phyloP scores from a whole-genome alignment of 2,113 vertebrate genomes.

The Ochotona curzoniae region DNA sequence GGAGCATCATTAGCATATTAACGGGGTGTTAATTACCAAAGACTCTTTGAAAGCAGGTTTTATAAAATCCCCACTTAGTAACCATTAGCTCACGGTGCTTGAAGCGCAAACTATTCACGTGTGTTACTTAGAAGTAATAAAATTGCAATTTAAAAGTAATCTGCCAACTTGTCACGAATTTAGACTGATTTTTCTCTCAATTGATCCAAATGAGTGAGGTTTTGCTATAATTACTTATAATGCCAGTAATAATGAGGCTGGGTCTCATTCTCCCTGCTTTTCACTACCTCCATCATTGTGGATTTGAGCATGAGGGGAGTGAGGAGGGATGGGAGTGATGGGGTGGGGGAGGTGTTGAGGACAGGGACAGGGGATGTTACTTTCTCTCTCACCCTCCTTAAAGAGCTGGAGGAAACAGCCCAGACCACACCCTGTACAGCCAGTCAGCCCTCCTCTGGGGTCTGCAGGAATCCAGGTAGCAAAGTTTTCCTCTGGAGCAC shows the following conservation, averaged over 20 bases:
- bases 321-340: not conserved
- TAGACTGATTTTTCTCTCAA: conserved; percentile 78
- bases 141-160: conserved; percentile 81
- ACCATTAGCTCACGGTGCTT: conserved; percentile 74
- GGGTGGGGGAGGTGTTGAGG: not conserved
- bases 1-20: conserved; percentile 78
- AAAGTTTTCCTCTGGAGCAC: not conserved
- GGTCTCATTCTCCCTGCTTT: conserved; percentile 70
- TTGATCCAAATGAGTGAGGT: conserved; percentile 79
- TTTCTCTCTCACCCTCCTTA: not conserved
- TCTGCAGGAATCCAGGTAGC: accelerated
- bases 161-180: conserved; percentile 81
- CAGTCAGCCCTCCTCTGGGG: not conserved
- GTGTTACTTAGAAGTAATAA: conserved; percentile 78
- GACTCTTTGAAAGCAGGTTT: conserved; percentile 75
- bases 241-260: conserved; percentile 77
- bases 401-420: not conserved
- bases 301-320: not conserved
- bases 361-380: not conserved
- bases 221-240: conserved; percentile 81
- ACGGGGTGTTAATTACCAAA: conserved; percentile 78
- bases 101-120: conserved; percentile 72
- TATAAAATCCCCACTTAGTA: conserved; percentile 76
- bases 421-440: not conserved
- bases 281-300: conserved; percentile 61